Base-by-base conservation (phyloP, 2,113 vertebrate genomes). In the Gadus chalcogrammus region DNA sequence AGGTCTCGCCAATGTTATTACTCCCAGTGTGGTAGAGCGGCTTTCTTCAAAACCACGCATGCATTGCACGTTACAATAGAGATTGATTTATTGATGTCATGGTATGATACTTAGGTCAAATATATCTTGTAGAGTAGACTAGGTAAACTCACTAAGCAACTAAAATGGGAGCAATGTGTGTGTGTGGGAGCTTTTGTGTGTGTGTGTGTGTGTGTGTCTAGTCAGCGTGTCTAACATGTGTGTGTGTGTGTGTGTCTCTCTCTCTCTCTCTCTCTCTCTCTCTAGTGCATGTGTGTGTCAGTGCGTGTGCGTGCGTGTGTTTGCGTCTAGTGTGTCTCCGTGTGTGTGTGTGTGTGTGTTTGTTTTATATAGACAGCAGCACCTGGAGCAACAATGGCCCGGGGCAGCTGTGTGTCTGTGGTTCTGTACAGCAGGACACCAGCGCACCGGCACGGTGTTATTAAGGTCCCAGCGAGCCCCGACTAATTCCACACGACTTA, bases 321-420 rank as follows among this genome's bases (percentile, higher is more conserved):
- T 24, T 53, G 20, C 65, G 62, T 71, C 17, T 65, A 11, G 48
- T 38, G 58, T 70, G 35, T 17, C 16, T 63, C 24, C 17, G 9
- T 27, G 12, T 27, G 60, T 61, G 60, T 22, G 70, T 64, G 16
- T 58, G 68, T 65, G 60, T 76, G 67, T 75, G 28, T 80, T 58
- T 80, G 68, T 74, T 67, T 76, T 48, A 48, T 13, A 9, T 48
- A 48, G 11, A 48, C 42, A 0, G 42, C 64, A 69, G 81, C 88
- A 88, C 83, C 86, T 89, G 88, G 68, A 81, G 67, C 77, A 88
- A 87, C 84, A 85, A 88, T 88, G 79, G 79, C 61, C 67, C 3
- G 17, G 76, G 66, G 72, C 86, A 87, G 85, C 87, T 86, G 84
- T 82, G 80, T 82, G 85, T 82, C 76, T 85, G 77, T 82, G 70